phyloP scores from a whole-genome alignment of 2,888 invertebrate species.

The Leuctra nigra region DNA sequence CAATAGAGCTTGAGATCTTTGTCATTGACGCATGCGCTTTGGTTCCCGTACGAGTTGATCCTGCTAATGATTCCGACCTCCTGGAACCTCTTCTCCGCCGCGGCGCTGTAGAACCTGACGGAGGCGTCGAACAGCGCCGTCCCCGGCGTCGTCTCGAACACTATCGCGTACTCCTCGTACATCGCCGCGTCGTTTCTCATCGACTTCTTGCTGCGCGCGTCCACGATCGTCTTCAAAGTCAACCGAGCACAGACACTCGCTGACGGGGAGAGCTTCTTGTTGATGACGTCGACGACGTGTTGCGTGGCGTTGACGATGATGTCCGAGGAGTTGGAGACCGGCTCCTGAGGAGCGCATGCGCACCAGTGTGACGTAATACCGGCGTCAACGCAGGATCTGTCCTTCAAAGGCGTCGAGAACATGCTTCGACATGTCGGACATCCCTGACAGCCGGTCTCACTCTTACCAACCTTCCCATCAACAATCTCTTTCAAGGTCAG shows the following conservation, averaged over 20 bases:
- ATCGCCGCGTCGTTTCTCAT: constrained; percentile 23
- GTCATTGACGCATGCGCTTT: constrained; percentile 48
- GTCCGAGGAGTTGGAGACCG: constrained; percentile 37
- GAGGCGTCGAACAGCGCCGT: constrained; percentile 64
- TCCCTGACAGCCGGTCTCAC: constrained; percentile 16
- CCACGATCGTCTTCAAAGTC: constrained; percentile 46
- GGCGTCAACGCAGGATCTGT: constrained; percentile 61
- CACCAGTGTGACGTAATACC: constrained; percentile 70
- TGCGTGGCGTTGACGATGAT: constrained; percentile 48
- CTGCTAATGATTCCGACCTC: constrained; percentile 54
- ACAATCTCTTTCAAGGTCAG: constrained; percentile 62
- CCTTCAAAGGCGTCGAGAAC: constrained; percentile 49
- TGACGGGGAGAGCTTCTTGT: constrained; percentile 34
- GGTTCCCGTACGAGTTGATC: constrained; percentile 46
- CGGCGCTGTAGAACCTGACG: constrained; percentile 39
- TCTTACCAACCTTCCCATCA: constrained; percentile 31
- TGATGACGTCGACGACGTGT: constrained; percentile 42
- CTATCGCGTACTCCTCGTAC: constrained; percentile 52
- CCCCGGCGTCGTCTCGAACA: constrained; percentile 61
- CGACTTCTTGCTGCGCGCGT: constrained; percentile 42
- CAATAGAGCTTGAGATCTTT: constrained; percentile 52
- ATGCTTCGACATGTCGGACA: constrained; percentile 61
- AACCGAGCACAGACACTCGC: constrained; percentile 46
- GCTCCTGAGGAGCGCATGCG: constrained; percentile 43
- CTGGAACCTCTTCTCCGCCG: constrained; percentile 41